phyloP scores from a whole-genome alignment of 2,113 vertebrate species.

The Oenanthe melanoleuca region DNA sequence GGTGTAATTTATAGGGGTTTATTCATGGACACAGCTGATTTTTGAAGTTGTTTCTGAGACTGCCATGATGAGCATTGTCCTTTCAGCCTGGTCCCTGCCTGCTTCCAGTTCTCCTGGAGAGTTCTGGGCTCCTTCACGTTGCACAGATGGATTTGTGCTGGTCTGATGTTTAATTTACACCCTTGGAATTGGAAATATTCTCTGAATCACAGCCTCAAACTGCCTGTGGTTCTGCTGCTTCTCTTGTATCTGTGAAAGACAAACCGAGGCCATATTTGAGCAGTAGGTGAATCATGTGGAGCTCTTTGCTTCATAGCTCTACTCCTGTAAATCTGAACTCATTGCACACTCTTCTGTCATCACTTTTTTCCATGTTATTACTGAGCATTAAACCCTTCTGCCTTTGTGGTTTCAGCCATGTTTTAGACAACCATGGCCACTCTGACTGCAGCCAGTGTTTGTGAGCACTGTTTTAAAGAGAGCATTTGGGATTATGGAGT shows the following conservation, averaged over 20 bases:
- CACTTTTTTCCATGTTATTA: not conserved
- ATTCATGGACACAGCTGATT: not conserved
- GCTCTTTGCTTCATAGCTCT: not conserved
- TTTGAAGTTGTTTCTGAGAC: not conserved
- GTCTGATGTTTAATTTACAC: not conserved
- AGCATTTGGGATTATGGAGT: not conserved
- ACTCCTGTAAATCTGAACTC: not conserved
- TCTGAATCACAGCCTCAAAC: not conserved
- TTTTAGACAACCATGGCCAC: not conserved
- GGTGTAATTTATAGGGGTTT: not conserved
- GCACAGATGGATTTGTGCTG: not conserved
- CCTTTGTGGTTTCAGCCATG: not conserved
- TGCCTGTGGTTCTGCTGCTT: not conserved
- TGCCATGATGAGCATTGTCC: not conserved
- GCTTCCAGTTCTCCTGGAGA: not conserved
- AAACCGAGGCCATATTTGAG: not conserved
- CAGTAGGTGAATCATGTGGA: not conserved
- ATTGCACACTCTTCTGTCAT: not conserved
- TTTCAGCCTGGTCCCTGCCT: not conserved
- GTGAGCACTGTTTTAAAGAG: not conserved
- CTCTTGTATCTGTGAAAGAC: accelerated
- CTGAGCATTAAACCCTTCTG: not conserved
- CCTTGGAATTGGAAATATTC: not conserved
- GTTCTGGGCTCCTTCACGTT: accelerated
- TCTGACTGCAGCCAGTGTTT: not conserved